Base-by-base conservation (phyloP, 2,113 vertebrate species). In the Lamprotornis superbus region DNA sequence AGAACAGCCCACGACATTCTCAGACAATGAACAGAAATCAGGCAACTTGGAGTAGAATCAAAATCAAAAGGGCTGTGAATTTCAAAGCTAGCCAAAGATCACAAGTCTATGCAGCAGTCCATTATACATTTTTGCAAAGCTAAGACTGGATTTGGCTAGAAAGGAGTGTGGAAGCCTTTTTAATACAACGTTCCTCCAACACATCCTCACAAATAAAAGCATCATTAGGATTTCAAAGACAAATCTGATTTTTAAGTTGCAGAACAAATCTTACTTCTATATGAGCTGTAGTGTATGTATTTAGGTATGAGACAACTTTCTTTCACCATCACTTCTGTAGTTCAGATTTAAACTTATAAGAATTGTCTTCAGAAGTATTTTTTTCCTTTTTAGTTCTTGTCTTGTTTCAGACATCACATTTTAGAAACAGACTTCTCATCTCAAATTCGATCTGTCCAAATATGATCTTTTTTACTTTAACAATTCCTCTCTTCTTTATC, bases 51-150 rank as follows among this genome's bases (percentile, higher is more conserved):
- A 91, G 24, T 12, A 79, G n/a, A 63, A 55, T n/a, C 44, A 35
- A 47, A 33, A 64, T 59, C 47, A 81, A 59, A 91, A 76, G 6
- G 5, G 7, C 4, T 44, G 5, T 59, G 53, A 87, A 92, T 90
- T 77, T 76, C 59, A 80, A 86, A 77, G 79, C 21, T 74, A 61
- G 21, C 10, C 39, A 69, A 44, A 92, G 21, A 31, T 77, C 23
- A 47, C 4, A 5, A 2, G 4, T 40, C 63, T 42, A 3, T 33
- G 14, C 14, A 65, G 31, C 1, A 0, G 15, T 75, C 69, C 22
- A 33, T 61, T 77, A 70, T 30, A 35, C 0, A 12, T 35, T 83
- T 88, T 35, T 27, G 22, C 20, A 74, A 24, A 59, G 24, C 8
- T 50, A 77, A 80, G 11, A 15, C 2, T 42, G 23, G 25, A 49